These are phyloP conservation scores for Heliocidaris tuberculata DNA, from an alignment of 35 echinoderm and acorn worm species.

Conservation along the genomic window DNA sequence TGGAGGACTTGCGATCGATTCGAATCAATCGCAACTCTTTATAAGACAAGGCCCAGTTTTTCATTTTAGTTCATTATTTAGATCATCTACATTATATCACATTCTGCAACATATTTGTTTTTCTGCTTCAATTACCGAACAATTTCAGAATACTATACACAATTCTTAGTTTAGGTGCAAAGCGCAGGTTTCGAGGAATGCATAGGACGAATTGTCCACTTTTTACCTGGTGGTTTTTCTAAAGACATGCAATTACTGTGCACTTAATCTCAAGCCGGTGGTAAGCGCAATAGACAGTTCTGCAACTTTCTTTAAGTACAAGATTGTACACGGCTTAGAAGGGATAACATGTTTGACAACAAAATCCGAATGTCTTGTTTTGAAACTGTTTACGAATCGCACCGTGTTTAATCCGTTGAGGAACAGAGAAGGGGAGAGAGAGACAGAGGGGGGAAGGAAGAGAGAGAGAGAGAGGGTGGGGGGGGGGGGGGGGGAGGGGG, in stretches of 20 bases:
- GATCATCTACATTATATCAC: too few relatives aligned
- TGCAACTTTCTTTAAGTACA: background rate
- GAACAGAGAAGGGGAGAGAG: background rate
- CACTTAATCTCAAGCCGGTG: background rate
- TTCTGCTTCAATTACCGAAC: background rate
- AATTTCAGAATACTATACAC: background rate
- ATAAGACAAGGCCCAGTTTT: too few relatives aligned
- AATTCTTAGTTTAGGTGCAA: background rate
- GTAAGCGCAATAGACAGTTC: background rate
- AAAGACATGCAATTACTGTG: background rate
- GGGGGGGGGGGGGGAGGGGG: too few relatives aligned
- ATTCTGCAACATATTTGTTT: too few relatives aligned
- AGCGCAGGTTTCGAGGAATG: background rate
- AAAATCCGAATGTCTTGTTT: background rate
- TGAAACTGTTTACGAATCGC: constrained; percentile 10
- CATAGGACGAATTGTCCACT: background rate
- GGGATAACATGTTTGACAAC: constrained; percentile 1
- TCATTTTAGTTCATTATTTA: too few relatives aligned
- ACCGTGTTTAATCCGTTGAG: background rate
- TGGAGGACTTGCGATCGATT: too few relatives aligned
- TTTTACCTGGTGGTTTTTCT: background rate
- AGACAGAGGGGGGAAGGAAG: too few relatives aligned
- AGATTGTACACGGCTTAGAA: background rate
- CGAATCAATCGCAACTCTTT: too few relatives aligned
- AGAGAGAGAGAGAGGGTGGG: too few relatives aligned